A percentile compares a stretch with the other conserved stretches of the same genome.
These are phyloP conservation scores for Lerista edwardsae DNA, from an alignment of 2,797 vertebrate species.

Conservation along the genomic window DNA sequence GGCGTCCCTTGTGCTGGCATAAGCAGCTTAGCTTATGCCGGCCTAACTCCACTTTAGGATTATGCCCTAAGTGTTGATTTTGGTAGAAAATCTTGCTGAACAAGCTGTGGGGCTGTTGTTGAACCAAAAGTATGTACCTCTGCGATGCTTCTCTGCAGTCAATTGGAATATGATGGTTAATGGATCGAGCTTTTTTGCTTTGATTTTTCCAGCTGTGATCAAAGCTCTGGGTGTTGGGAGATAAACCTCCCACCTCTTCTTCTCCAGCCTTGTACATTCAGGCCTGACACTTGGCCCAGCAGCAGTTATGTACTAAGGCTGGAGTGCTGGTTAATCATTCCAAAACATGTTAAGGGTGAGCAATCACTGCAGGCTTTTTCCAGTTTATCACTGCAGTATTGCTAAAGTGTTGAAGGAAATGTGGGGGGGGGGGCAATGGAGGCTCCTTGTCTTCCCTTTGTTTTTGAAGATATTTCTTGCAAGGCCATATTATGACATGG, in stretches of 20 bases:
- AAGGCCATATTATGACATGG: not conserved
- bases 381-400: conserved; percentile 34
- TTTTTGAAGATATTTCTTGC: not conserved
- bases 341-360: conserved; percentile 8
- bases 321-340: conserved; percentile 36
- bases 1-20: no score
- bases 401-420: conserved; percentile 4
- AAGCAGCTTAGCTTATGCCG: no score
- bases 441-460: not conserved
- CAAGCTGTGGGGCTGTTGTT: not conserved
- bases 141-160: not conserved
- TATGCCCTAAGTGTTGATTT: no score
- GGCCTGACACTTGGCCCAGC: not conserved
- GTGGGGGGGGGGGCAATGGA: not conserved
- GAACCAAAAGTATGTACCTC: not conserved
- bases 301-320: not conserved
- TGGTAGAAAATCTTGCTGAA: not conserved
- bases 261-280: not conserved
- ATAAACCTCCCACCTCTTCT: conserved; percentile 29
- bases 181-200: not conserved
- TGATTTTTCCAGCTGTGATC: conserved; percentile 13
- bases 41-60: no score
- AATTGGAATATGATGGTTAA: not conserved
- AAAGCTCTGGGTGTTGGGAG: conserved; percentile 23
- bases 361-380: conserved; percentile 18